Percentiles rank a stretch among this genome's conserved stretches.
These are phyloP conservation scores for Leptogaster cylindrica DNA, from an alignment of 2,888 invertebrate genomes.

Conservation along the genomic window DNA sequence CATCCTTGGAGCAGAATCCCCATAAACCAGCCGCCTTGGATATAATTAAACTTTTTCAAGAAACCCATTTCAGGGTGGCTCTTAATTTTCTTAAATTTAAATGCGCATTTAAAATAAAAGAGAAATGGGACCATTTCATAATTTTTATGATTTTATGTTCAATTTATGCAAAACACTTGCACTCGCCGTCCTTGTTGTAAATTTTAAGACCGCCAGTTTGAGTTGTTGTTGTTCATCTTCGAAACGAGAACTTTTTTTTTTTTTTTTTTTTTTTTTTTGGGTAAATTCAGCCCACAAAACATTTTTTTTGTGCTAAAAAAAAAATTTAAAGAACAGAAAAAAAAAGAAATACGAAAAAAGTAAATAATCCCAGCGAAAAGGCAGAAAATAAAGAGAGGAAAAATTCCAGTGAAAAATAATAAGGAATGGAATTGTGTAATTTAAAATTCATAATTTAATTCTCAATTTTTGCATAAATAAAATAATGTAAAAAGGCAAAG, in stretches of 20 bases:
- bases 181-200: slow-evolving; percentile 26
- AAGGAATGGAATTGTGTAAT: slow-evolving; percentile 42
- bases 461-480: slow-evolving; percentile 42
- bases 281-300: slow-evolving; percentile 28
- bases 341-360: slow-evolving; percentile 6
- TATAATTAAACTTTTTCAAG: slow-evolving; percentile 35
- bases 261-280: too few relatives aligned
- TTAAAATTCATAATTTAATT: slow-evolving; percentile 43
- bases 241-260: slow-evolving; percentile 20
- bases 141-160: slow-evolving; percentile 43
- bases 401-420: slow-evolving; percentile 26
- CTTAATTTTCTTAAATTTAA: slow-evolving; percentile 36
- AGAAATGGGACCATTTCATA: slow-evolving; percentile 36
- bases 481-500: slow-evolving; percentile 38
- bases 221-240: background rate
- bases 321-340: slow-evolving; percentile 7
- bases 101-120: slow-evolving; percentile 42
- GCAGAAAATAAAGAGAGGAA: slow-evolving; percentile 12
- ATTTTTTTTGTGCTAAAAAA: slow-evolving; percentile 31
- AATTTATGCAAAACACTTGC: slow-evolving; percentile 41
- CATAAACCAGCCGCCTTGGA: background rate
- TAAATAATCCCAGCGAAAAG: slow-evolving; percentile 26
- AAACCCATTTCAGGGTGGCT: background rate
- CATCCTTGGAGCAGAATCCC: too few relatives aligned
- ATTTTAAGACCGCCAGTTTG: slow-evolving; percentile 10